Percentiles rank a stretch among this genome's conserved stretches.
Evolutionary conservation across 1,140 invertebrate genomes (phyloP).

Genomic region (Scaptomyza pallida): DNA sequence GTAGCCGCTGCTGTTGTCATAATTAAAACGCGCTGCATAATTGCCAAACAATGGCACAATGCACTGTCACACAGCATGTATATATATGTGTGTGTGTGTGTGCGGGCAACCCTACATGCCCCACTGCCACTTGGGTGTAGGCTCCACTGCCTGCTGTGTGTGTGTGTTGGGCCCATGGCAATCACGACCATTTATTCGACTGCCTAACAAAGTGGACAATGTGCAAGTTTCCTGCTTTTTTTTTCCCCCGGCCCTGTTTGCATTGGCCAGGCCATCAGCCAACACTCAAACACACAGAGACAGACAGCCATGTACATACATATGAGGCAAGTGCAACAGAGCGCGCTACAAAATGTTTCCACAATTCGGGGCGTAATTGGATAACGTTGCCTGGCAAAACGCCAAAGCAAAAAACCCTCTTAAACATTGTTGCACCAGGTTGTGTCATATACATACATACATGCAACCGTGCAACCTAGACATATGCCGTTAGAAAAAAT

Average conservation of each 20-base stretch:
- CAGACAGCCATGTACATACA: neutral
- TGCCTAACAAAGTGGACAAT: conserved; percentile 55
- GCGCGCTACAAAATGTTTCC: conserved; percentile 38
- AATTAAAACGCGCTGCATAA: conserved; percentile 79
- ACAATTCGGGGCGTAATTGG: conserved; percentile 40
- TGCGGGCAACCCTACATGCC: too few species aligned
- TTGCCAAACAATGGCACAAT: conserved; percentile 72
- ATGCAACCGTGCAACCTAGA: neutral
- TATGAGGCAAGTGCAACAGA: conserved; percentile 9
- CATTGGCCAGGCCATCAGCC: conserved; percentile 37
- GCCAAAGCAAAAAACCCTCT: conserved; percentile 18
- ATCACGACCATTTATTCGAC: conserved; percentile 52
- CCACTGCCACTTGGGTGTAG: neutral
- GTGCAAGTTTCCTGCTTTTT: conserved; percentile 9
- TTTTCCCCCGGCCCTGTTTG: conserved; percentile 38
- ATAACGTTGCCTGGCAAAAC: conserved; percentile 38
- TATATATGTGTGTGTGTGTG: conserved; percentile 4
- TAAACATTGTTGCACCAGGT: conserved; percentile 40
- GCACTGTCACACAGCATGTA: conserved; percentile 7
- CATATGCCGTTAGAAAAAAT: conserved; percentile 16
- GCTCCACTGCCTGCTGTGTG: neutral
- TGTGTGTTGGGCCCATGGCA: conserved; percentile 9
- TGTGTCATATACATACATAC: conserved; percentile 21
- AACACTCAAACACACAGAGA: conserved; percentile 20
- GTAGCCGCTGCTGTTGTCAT: conserved; percentile 68